phyloP scores from a whole-genome alignment of 1,140 invertebrate genomes.

The Atta texana region DNA sequence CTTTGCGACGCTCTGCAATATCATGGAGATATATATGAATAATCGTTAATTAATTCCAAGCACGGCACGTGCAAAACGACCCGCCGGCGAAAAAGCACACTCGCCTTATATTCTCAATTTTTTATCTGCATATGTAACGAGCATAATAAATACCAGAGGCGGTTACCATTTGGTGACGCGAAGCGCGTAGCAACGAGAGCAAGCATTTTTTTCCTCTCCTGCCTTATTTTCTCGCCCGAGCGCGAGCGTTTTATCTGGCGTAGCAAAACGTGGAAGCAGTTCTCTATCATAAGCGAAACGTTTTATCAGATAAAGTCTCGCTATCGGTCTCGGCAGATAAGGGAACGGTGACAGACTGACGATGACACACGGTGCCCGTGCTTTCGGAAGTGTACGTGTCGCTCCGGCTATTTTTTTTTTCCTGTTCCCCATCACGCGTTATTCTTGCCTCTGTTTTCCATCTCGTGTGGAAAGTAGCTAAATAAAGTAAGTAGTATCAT shows the following conservation, averaged over 20 bases:
- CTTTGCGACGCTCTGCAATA: conserved; percentile 20
- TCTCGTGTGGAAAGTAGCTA: conserved; percentile 26
- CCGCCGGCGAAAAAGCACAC: conserved; percentile 28
- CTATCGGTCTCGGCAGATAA: conserved; percentile 79
- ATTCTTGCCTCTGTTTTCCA: conserved; percentile 56
- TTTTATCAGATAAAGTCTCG: conserved; percentile 80
- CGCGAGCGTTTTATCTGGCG: conserved; percentile 48
- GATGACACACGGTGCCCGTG: conserved; percentile 70
- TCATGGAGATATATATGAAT: conserved; percentile 1
- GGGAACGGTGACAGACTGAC: conserved; percentile 71
- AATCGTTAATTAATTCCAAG: conserved; percentile 60
- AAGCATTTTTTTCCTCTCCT: background rate
- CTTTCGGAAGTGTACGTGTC: conserved; percentile 71
- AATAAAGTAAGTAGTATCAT: conserved; percentile 38
- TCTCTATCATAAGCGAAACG: conserved; percentile 63
- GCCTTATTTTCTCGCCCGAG: background rate
- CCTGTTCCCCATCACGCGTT: conserved; percentile 29
- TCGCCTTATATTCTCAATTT: conserved; percentile 47
- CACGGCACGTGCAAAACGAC: conserved; percentile 1
- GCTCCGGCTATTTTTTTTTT: conserved; percentile 66
- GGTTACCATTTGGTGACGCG: conserved; percentile 57
- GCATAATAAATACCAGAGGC: conserved; percentile 60
- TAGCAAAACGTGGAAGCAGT: conserved; percentile 47
- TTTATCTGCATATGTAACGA: conserved; percentile 8
- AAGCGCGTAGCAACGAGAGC: conserved; percentile 69